Evolutionary conservation across 2,797 vertebrate species (phyloP), one percentile per base, ranked within the genome.

Genomic region (Sandelia bainsii): DNA sequence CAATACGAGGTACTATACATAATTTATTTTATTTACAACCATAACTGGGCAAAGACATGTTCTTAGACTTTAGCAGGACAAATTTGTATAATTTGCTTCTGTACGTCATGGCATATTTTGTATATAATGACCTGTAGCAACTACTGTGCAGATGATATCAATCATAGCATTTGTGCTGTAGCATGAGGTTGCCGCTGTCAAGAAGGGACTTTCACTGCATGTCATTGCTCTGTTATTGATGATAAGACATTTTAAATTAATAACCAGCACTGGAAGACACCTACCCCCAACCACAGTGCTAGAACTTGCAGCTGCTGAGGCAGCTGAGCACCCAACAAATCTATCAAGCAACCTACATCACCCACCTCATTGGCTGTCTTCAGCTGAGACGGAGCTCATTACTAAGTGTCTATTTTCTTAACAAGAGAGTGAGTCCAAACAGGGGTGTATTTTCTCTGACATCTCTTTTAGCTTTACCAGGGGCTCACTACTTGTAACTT

Each of bases 161-260:
- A 93, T 93, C 92, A 91, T 69, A 40, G 54, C 72, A 79, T 84
- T 82, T 86, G 84, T 82, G 80, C 82, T 63, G 71, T 53, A 83
- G 70, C 78, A 75, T 79, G 79, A 90, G 80, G 78, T 82, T 83
- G 69, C 81, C 42, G 42, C 87, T 87, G 87, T 88, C 88, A 83
- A 72, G 81, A 85, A 75, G 65, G 54, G 68, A 81, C 79, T 84
- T 84, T 85, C 80, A 76, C 82, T 85, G 58, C 65, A 66, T 86
- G 86, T 86, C 82, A 83, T 65, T 80, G 81, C 82, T 56, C 61
- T 6, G 79, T 92, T 91, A 92, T 91, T 92, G 88, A 92, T 92
- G 92, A 90, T 78, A 58, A 78, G 72, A 82, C 77, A 74, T 86
- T 90, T 87, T 86, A 80, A 91, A 91, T 90, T 76, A 92, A 91